Evolutionary conservation across 2,888 invertebrate species (phyloP).

Genomic region (Sarcophaga variegata): DNA sequence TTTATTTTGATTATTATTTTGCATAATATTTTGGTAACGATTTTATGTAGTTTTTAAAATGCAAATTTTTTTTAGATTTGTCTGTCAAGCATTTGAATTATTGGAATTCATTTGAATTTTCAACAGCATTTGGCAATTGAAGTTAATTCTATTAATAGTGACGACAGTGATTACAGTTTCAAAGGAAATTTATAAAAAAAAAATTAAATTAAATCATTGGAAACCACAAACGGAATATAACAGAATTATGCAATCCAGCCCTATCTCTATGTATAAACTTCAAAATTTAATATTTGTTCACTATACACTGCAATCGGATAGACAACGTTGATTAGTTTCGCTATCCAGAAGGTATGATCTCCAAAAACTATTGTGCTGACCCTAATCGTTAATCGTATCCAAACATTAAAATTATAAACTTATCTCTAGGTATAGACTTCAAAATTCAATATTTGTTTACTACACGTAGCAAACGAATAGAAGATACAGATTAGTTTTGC

Average conservation of each 20-base stretch:
- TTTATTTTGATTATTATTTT: conserved; percentile 42
- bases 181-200: background rate
- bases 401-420: too few relatives aligned
- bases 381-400: too few relatives aligned
- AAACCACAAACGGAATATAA: background rate
- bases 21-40: conserved; percentile 60
- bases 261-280: too few relatives aligned
- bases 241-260: background rate
- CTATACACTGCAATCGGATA: too few relatives aligned
- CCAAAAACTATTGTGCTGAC: too few relatives aligned
- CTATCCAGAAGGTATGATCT: too few relatives aligned
- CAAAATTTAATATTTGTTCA: too few relatives aligned
- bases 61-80: conserved; percentile 61
- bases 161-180: background rate
- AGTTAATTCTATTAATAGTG: background rate
- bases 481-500: too few relatives aligned
- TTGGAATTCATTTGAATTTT: conserved; percentile 14
- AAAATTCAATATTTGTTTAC: too few relatives aligned
- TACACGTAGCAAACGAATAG: too few relatives aligned
- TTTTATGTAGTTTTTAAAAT: conserved; percentile 59
- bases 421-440: too few relatives aligned
- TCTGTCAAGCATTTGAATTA: conserved; percentile 21
- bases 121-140: conserved; percentile 25
- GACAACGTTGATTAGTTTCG: too few relatives aligned
- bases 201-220: background rate